Evolutionary conservation across 2,797 vertebrate species (phyloP), one percentile per base, ranked within the genome.

Genomic region (Mormyrops attenuatus): DNA sequence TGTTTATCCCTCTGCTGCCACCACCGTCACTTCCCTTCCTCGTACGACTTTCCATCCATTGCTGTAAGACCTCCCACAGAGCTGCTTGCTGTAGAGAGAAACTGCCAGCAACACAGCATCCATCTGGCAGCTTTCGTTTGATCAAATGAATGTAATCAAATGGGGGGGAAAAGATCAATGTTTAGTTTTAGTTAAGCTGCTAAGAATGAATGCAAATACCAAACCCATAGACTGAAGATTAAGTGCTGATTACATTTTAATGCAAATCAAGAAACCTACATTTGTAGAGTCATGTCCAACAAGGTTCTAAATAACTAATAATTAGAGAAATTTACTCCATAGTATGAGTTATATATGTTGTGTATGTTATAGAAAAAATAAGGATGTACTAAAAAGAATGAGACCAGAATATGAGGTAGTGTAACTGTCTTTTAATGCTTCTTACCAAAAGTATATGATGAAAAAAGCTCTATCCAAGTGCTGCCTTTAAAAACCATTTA

Each of bases 1-100:
- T 66, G 80, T 69, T 89, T 63, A 89, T 22, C 57, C 26, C 88
- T n/a, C 66, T n/a, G 7, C 60, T 30, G 22, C 63, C 88, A 22
- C 88, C 17, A 15, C 26, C 49, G 6, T 6, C 66, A 38, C 63
- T 49, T 44, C 20, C 50, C 15, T 15, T 57, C 87, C n/a, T 7
- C 11, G 4, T 38, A 17, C 2, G 17, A 5, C 17, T 66, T 66
- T 44, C 87, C 87, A 77, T 47, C 88, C 50, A 15, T 57, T 2
- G 49, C 88, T 44, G 17, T 17, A 26, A 57, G 88, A 55, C 88
- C 73, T 84, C 73, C 73, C 88, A 60, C 11, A 26, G 73, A 41
- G 50, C 3, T 5, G 34, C 69, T 1, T 3, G 4, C 30, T 50
- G 26, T n/a, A 9, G 38, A 47, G 13, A 30, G 20, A 63, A 30